Percentiles rank a stretch among this genome's conserved stretches.
Evolutionary conservation across 2,797 vertebrate species (phyloP).

Genomic region (Pempheris klunzingeri): DNA sequence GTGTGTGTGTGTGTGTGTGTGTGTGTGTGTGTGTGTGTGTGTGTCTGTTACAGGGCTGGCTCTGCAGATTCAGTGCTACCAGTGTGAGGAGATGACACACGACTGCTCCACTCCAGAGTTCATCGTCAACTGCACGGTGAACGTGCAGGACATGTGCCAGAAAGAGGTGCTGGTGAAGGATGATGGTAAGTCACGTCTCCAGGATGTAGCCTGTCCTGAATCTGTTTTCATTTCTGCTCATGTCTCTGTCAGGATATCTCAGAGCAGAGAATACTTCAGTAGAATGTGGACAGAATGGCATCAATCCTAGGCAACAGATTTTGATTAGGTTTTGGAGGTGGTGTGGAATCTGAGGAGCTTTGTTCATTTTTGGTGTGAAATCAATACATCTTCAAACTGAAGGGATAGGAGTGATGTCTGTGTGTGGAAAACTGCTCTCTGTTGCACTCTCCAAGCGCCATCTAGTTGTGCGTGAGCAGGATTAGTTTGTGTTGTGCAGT

Average conservation of each 20-base stretch:
- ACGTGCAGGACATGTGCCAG: conserved; percentile 98
- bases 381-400: conserved; percentile 7
- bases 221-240: neutral
- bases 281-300: conserved; percentile 3
- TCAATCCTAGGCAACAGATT: neutral
- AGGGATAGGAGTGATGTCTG: neutral
- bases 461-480: conserved; percentile 6
- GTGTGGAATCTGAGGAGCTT: conserved; percentile 8
- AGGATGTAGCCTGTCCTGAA: neutral
- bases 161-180: conserved; percentile 97
- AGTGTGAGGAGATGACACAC: conserved; percentile 95
- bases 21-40: conserved; percentile 28
- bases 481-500: conserved; percentile 4
- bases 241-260: neutral
- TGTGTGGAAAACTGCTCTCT: neutral
- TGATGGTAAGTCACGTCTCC: conserved; percentile 86
- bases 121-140: conserved; percentile 97
- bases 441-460: neutral
- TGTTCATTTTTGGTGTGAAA: conserved; percentile 17
- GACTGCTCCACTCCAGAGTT: conserved; percentile 96
- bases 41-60: conserved; percentile 83
- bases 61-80: conserved; percentile 98
- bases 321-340: conserved; percentile 8
- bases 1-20: conserved; percentile 25
- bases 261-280: neutral